These are phyloP conservation scores for Ciconia maguari DNA, from an alignment of 2,113 vertebrate species.

Conservation along the genomic window DNA sequence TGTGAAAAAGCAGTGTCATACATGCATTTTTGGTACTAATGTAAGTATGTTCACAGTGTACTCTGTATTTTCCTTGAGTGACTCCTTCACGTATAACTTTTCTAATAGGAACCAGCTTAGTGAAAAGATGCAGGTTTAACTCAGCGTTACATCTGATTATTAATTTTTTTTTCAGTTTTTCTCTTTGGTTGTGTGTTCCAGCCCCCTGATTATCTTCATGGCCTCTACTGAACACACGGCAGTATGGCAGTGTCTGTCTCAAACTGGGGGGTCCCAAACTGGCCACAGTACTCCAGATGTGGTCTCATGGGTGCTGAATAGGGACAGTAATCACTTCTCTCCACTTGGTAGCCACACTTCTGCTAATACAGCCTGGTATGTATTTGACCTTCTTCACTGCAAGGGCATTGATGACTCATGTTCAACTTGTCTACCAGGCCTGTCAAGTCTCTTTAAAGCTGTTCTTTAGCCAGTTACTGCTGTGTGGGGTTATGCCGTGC, in stretches of 20 bases:
- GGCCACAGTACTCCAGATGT: background rate
- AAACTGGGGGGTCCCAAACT: too few relatives aligned
- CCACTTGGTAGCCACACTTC: background rate
- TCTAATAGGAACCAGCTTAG: background rate
- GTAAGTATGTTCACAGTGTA: too few relatives aligned
- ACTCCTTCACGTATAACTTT: background rate
- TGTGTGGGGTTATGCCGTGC: background rate
- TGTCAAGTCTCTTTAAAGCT: background rate
- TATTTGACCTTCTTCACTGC: background rate
- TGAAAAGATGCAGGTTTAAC: background rate
- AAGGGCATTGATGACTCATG: background rate
- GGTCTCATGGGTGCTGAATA: background rate
- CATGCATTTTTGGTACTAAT: background rate
- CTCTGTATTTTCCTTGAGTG: background rate
- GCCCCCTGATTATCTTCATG: background rate
- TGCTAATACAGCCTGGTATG: background rate
- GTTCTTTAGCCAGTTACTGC: background rate
- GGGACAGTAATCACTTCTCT: background rate
- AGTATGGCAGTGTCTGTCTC: background rate
- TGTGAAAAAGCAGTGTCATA: background rate
- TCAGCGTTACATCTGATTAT: background rate
- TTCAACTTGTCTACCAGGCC: background rate
- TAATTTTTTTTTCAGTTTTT: background rate
- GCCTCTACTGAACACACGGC: background rate
- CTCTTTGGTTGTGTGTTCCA: background rate